Conservation (phyloP, 2,888 invertebrate species). For the Perizoma flavofasciatum region DNA sequence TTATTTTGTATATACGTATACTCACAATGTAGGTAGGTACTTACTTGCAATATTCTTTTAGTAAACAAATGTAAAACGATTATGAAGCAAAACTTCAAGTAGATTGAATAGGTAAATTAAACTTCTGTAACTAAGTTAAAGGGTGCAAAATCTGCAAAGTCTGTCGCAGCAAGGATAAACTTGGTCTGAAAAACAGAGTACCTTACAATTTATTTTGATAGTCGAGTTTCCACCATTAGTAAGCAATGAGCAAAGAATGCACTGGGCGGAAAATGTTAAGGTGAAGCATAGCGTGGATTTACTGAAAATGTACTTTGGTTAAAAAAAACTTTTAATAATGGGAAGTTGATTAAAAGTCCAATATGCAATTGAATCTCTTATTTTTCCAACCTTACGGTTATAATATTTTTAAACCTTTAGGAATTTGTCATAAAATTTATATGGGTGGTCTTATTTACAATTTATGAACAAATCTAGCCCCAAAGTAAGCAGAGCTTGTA, state of each 20-base stretch:
- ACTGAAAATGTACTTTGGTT: not conserved
- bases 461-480: no score
- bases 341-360: no score
- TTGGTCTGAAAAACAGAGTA: constrained; percentile 40
- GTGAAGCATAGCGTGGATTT: constrained; percentile 43
- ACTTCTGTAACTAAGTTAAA: constrained; percentile 15
- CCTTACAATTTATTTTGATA: constrained; percentile 50
- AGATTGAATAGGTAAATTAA: constrained; percentile 21
- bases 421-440: no score
- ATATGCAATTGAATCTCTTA: no score
- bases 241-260: constrained; percentile 45
- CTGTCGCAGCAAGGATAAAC: constrained; percentile 31
- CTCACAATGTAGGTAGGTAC: no score
- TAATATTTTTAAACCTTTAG: no score
- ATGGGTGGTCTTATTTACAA: no score
- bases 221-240: constrained; percentile 50
- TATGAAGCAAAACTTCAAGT: not conserved
- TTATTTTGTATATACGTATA: no score
- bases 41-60: no score
- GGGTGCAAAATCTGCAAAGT: constrained; percentile 21
- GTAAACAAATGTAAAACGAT: constrained; percentile 1
- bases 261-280: constrained; percentile 44
- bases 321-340: no score
- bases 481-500: no score
- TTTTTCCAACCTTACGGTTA: no score